These are phyloP conservation scores for Upupa epops DNA, from an alignment of 2,113 vertebrate genomes.

Conservation along the genomic window DNA sequence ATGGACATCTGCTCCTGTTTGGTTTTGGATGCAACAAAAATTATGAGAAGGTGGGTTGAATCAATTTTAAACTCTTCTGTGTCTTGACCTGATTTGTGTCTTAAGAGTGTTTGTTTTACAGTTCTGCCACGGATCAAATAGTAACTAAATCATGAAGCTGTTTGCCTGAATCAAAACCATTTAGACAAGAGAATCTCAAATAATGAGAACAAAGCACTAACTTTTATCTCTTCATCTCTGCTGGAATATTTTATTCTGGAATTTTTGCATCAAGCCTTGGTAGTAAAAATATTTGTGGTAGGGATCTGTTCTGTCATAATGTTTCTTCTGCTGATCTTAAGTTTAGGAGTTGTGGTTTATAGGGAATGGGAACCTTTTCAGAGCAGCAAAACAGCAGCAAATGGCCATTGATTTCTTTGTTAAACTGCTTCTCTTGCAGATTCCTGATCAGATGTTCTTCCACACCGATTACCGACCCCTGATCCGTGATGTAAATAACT, in stretches of 20 bases:
- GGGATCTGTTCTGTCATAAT: slow-evolving; percentile 1
- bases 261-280: not conserved
- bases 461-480: slow-evolving; percentile 98
- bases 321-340: not conserved
- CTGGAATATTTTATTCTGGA: not conserved
- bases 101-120: not conserved
- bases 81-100: slow-evolving; percentile 29
- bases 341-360: not conserved
- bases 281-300: not conserved
- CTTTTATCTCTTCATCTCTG: not conserved
- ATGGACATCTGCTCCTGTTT: slow-evolving; percentile 95
- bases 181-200: not conserved
- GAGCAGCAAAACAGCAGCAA: slow-evolving; percentile 25
- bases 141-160: not conserved
- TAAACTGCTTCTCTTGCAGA: slow-evolving; percentile 72
- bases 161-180: not conserved
- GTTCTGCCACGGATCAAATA: not conserved
- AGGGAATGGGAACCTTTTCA: not conserved
- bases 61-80: not conserved
- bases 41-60: slow-evolving; percentile 89
- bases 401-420: not conserved
- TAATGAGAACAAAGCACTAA: not conserved
- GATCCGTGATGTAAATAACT: slow-evolving; percentile 96
- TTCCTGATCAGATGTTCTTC: slow-evolving; percentile 99
- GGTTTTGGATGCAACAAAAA: slow-evolving; percentile 95